Evolutionary conservation across 1,140 invertebrate genomes (phyloP).

Genomic region (Pachyrhynchus sulphureomaculatus): DNA sequence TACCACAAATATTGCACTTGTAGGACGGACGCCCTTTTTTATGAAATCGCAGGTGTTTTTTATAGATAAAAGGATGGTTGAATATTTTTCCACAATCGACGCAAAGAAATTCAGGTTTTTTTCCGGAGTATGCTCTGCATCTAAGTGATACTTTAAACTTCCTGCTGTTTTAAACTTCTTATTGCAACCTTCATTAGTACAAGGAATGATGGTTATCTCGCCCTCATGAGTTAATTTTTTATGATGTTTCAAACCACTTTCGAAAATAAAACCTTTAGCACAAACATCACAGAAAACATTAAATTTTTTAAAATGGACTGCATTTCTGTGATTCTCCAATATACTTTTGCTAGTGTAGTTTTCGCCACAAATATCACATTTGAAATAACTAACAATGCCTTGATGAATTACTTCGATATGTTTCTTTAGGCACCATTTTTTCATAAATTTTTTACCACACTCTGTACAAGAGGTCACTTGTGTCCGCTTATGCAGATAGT

Average conservation of each 20-base stretch:
- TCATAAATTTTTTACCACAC: neutral
- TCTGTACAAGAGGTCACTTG: neutral
- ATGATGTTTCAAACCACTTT: constrained; percentile 19
- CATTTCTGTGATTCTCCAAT: constrained; percentile 49
- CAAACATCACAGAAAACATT: constrained; percentile 49
- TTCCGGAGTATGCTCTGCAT: neutral
- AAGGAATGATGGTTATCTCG: neutral
- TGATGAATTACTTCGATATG: constrained; percentile 50
- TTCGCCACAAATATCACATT: constrained; percentile 27
- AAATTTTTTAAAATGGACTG: constrained; percentile 3
- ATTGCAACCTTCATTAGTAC: neutral
- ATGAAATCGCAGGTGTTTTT: constrained; percentile 44
- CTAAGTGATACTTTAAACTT: constrained; percentile 6
- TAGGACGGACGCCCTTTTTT: constrained; percentile 15
- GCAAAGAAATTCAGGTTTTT: constrained; percentile 49
- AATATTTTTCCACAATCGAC: constrained; percentile 62
- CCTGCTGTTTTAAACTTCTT: neutral
- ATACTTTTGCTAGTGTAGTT: constrained; percentile 11
- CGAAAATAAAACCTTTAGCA: constrained; percentile 50
- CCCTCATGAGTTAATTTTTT: constrained; percentile 12
- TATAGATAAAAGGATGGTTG: constrained; percentile 19
- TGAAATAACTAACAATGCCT: constrained; percentile 35
- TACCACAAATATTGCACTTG: constrained; percentile 35
- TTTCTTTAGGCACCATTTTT: neutral
- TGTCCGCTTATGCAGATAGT: neutral